These are phyloP conservation scores for Neostethus bicornis DNA, from an alignment of 2,797 vertebrate species.

Conservation along the genomic window DNA sequence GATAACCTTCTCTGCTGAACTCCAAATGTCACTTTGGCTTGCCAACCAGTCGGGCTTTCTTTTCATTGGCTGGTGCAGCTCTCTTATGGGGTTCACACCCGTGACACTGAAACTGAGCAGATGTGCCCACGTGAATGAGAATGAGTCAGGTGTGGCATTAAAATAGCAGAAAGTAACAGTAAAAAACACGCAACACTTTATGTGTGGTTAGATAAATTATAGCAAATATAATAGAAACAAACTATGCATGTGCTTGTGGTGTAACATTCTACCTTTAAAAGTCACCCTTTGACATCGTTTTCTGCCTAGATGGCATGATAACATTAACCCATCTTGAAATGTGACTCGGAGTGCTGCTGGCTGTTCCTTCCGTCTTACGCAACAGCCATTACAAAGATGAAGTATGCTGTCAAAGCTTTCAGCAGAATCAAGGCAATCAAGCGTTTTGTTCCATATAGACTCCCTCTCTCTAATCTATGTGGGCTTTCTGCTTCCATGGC, in stretches of 20 bases:
- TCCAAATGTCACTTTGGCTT: slow-evolving; percentile 68
- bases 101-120: slow-evolving; percentile 52
- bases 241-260: not conserved
- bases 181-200: slow-evolving; percentile 10
- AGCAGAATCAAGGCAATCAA: slow-evolving; percentile 28
- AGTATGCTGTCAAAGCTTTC: slow-evolving; percentile 25
- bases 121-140: slow-evolving; percentile 67
- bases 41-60: slow-evolving; percentile 50
- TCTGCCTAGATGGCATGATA: slow-evolving; percentile 6
- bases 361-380: slow-evolving; percentile 10
- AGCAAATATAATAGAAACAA: slow-evolving; percentile 11
- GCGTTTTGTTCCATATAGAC: slow-evolving; percentile 32
- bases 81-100: slow-evolving; percentile 53
- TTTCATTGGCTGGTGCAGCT: slow-evolving; percentile 26
- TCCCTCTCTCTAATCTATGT: slow-evolving; percentile 8
- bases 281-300: not conserved
- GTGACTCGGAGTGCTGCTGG: slow-evolving; percentile 3
- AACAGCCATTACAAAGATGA: slow-evolving; percentile 20
- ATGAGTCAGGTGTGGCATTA: slow-evolving; percentile 66
- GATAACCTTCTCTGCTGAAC: slow-evolving; percentile 70
- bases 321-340: slow-evolving; percentile 17
- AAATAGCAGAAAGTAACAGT: slow-evolving; percentile 61
- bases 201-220: not conserved
- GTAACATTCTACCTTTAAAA: slow-evolving; percentile 3
- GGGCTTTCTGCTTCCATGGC: slow-evolving; percentile 21